phyloP scores from a whole-genome alignment of 2,888 invertebrate genomes.

The Amorpha juglandis region DNA sequence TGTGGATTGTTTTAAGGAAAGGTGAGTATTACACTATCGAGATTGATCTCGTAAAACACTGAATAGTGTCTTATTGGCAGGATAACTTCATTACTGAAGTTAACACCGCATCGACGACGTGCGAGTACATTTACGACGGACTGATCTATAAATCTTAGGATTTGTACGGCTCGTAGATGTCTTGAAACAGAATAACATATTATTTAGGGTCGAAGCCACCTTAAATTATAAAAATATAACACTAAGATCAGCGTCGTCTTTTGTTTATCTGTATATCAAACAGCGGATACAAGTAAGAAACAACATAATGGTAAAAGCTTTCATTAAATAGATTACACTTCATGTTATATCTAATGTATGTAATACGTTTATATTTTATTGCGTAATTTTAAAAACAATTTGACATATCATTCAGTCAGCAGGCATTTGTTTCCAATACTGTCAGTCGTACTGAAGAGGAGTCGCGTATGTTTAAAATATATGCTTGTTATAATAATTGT shows the following conservation, averaged over 20 bases:
- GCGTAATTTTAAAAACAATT: too few species aligned
- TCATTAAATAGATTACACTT: too few species aligned
- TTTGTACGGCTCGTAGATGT: constrained; percentile 1
- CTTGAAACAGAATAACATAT: constrained; percentile 10
- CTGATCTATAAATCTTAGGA: constrained; percentile 39
- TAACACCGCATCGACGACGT: constrained; percentile 64
- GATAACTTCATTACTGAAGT: constrained; percentile 69
- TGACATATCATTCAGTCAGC: too few species aligned
- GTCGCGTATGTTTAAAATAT: too few species aligned
- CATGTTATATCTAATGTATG: too few species aligned
- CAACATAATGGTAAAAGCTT: too few species aligned
- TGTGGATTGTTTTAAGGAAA: not conserved
- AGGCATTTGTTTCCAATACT: too few species aligned
- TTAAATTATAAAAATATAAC: not conserved
- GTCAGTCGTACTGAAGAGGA: too few species aligned
- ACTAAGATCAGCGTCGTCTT: not conserved
- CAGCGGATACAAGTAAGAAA: too few species aligned
- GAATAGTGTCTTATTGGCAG: constrained; percentile 72
- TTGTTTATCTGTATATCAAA: not conserved
- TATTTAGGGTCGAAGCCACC: constrained; percentile 2
- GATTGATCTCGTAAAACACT: constrained; percentile 66
- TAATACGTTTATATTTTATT: too few species aligned
- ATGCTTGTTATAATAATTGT: too few species aligned
- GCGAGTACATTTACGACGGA: constrained; percentile 63
- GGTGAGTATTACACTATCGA: constrained; percentile 7